Conservation (phyloP, 2,797 vertebrate genomes). For the Notolepis coatsorum region DNA sequence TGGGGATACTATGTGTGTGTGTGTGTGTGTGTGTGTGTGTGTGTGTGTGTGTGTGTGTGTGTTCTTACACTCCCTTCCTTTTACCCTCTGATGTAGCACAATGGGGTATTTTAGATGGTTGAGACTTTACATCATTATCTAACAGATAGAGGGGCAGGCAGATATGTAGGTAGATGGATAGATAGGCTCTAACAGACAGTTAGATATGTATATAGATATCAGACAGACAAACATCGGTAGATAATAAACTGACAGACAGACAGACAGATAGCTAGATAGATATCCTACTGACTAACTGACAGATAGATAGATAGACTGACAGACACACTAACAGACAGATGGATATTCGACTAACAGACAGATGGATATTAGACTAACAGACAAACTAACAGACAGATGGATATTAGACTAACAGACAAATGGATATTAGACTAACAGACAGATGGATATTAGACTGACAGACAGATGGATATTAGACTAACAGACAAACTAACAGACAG, state of each 20-base stretch:
- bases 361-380: too few relatives aligned
- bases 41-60: neutral
- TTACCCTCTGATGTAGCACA: neutral
- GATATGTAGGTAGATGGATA: neutral
- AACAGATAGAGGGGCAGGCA: constrained; percentile 10
- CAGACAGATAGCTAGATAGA: neutral
- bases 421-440: too few relatives aligned
- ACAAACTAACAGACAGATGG: constrained; percentile 1
- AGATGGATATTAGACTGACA: too few relatives aligned
- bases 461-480: too few relatives aligned
- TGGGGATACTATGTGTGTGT: neutral
- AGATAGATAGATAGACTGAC: too few relatives aligned
- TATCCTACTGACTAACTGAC: neutral
- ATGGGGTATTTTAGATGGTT: constrained; percentile 19
- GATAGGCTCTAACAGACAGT: too few relatives aligned
- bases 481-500: too few relatives aligned
- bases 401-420: too few relatives aligned
- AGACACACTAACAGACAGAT: constrained; percentile 2
- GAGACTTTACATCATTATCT: constrained; percentile 19
- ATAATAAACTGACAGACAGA: too few relatives aligned
- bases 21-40: neutral
- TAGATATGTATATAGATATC: too few relatives aligned
- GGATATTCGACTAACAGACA: too few relatives aligned
- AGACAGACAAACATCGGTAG: too few relatives aligned
- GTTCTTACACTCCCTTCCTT: neutral